phyloP scores from a whole-genome alignment of 2,113 vertebrate genomes.

The Malurus melanocephalus region DNA sequence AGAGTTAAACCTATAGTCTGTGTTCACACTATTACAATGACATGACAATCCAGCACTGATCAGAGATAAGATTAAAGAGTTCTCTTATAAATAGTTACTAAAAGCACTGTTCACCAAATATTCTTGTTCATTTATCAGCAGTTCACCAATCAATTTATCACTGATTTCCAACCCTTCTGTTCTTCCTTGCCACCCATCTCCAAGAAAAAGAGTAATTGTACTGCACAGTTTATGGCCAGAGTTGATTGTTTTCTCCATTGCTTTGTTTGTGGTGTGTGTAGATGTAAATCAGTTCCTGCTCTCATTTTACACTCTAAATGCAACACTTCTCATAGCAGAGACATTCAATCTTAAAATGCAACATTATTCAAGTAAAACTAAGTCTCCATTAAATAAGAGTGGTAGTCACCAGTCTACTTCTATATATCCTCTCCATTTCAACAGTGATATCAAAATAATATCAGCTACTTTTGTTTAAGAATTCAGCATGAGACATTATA shows the following conservation, averaged over 20 bases:
- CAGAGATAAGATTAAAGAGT: conserved; percentile 21
- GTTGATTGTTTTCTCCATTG: conserved; percentile 20
- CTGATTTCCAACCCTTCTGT: not conserved
- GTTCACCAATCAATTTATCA: conserved; percentile 5
- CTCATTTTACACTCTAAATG: conserved; percentile 37
- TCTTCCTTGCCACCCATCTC: not conserved
- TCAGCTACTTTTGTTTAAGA: conserved; percentile 8
- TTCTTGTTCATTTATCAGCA: conserved; percentile 10
- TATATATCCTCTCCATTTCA: conserved; percentile 15
- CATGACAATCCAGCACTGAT: conserved; percentile 40
- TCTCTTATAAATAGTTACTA: conserved; percentile 41
- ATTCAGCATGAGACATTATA: conserved; percentile 20
- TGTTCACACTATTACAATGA: conserved; percentile 30
- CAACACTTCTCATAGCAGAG: conserved; percentile 50
- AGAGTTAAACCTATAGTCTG: conserved; percentile 22
- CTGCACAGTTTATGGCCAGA: conserved; percentile 33
- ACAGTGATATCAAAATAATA: conserved; percentile 40
- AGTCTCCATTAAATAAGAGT: conserved; percentile 39
- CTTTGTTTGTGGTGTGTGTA: conserved; percentile 18
- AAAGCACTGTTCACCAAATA: conserved; percentile 12
- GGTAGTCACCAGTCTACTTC: conserved; percentile 21
- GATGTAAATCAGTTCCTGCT: conserved; percentile 34
- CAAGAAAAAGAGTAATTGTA: conserved; percentile 30
- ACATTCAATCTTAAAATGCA: conserved; percentile 64
- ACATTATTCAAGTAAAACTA: conserved; percentile 58